Evolutionary conservation across 1,140 invertebrate genomes (phyloP), one percentile per base, ranked within the genome.

Genomic region (Drosophila arawakana): DNA sequence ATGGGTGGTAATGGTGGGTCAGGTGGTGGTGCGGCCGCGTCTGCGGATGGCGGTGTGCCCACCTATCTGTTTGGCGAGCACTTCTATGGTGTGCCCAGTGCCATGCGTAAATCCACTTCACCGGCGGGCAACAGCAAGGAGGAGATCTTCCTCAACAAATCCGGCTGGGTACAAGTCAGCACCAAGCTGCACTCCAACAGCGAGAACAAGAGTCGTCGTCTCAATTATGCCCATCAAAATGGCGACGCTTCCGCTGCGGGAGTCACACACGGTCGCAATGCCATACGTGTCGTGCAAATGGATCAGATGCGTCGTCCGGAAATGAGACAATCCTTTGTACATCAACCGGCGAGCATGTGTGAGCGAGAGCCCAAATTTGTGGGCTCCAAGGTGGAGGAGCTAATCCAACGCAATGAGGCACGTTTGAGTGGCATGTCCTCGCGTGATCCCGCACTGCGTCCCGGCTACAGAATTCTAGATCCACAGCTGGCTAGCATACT

Each of bases 161-260:
- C 92, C 11, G 92, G 92, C 25, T 92, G 91, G 91, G 91, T 92
- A 8, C 91, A 92, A 41, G 92, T 92, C 11, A 92, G 89, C 57
- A 79, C 78, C 2, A 91, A 85, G 43, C 69, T 76, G 7, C 52
- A 66, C 7, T 60, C 54, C 11, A 44, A 44, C 7, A 35, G 7
- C 37, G 75, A 73, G 21, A 76, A 80, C 18, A 80, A 91, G 18
- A 78, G 69, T 57, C 71, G 72, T 4, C 71, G 81, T 8, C 63
- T 78, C 6, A 80, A 71, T 57, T 81, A 76, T n/a, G 69, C 52
- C 1, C 76, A 83, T 37, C 75, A 81, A 30, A 89, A 90, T 52
- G 84, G 61, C 0, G 46, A 68, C 6, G 7, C 21, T 3, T 39
- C 4, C 10, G 6, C 5, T 43, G 34, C 25, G 37, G 6, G 73